Evolutionary conservation across 1,140 invertebrate genomes (phyloP), one percentile per base, ranked within the genome.

Genomic region (Brachionus rubens): DNA sequence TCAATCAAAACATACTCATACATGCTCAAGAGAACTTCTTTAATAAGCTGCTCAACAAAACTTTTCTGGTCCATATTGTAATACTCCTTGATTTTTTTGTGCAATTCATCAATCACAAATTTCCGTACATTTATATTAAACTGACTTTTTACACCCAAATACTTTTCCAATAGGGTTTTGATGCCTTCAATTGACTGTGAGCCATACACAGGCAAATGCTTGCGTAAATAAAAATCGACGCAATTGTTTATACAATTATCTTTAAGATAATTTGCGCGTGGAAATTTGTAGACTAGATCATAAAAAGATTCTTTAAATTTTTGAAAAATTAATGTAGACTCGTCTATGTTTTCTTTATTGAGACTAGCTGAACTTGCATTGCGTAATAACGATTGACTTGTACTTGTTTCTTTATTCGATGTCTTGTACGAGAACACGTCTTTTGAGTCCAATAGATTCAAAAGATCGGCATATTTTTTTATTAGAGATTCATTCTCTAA

Each of bases 241-340:
- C 68, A 72, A 24, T 72, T 48, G 9, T 72, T 72, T 1, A 72
- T 48, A 54, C 68, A 72, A 24, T 54, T 72, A 12, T 72, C 68
- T 54, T 72, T 72, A 1, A 72, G 46, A 33, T 50, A 54, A n/a
- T 36, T 72, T 12, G 68, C 21, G 5, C 21, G 46, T 5, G 68
- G 68, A 72, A 72, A 72, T 12, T 52, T 72, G 46, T 72, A 50
- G 46, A 72, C 68, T 36, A 72, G 19, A 14, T 72, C 68, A 36
- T 72, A 72, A 24, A 72, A 72, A 1, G 68, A 46, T 48, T 72
- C 68, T 24, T 72, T 72, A 16, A 72, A 72, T 72, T 72, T 72
- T n/a, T 19, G 24, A 19, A 72, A 50, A 1, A 72, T 50, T 7
- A 36, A 30, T 2, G 30, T 41, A 0, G 40, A 2, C 5, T 72